Evolutionary conservation across 2,888 invertebrate species (phyloP).

Genomic region (Miltochrista miniata): DNA sequence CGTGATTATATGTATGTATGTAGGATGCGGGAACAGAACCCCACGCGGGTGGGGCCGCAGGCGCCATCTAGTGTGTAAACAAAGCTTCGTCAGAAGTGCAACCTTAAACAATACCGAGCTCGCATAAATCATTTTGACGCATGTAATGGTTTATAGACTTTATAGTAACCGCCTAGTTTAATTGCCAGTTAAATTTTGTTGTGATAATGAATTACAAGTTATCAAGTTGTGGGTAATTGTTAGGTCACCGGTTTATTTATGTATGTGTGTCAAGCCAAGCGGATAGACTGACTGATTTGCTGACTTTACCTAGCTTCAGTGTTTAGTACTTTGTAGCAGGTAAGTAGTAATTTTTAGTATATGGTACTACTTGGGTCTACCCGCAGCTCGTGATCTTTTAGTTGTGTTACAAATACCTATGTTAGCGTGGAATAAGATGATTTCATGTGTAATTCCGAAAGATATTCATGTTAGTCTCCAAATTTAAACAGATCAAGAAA

Average conservation of each 20-base stretch:
- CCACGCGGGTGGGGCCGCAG: no score
- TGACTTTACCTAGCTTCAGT: background rate
- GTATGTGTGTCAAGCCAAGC: constrained; percentile 25
- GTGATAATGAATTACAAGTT: constrained; percentile 43
- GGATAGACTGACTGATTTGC: constrained; percentile 1
- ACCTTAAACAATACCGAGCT: constrained; percentile 28
- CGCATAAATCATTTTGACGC: constrained; percentile 65
- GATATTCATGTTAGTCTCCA: no score
- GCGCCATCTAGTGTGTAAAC: no score
- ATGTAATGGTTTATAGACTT: constrained; percentile 68
- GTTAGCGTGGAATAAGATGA: constrained; percentile 9
- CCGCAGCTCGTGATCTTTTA: no score
- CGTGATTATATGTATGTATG: no score
- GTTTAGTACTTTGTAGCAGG: background rate
- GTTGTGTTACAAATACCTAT: background rate
- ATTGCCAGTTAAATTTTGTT: constrained; percentile 55
- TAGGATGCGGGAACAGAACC: no score
- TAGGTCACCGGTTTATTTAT: constrained; percentile 23
- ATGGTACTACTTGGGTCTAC: no score
- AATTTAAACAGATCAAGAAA: no score
- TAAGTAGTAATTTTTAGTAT: no score
- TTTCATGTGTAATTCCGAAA: no score
- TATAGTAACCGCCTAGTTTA: constrained; percentile 63
- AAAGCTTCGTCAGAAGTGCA: background rate
- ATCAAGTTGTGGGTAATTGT: constrained; percentile 27